A percentile compares a stretch with the other conserved stretches of the same genome.
phyloP scores from a whole-genome alignment of 30 jellyfish, hydroid and myxozoan species.

The Hydractinia symbiolongicarpus region DNA sequence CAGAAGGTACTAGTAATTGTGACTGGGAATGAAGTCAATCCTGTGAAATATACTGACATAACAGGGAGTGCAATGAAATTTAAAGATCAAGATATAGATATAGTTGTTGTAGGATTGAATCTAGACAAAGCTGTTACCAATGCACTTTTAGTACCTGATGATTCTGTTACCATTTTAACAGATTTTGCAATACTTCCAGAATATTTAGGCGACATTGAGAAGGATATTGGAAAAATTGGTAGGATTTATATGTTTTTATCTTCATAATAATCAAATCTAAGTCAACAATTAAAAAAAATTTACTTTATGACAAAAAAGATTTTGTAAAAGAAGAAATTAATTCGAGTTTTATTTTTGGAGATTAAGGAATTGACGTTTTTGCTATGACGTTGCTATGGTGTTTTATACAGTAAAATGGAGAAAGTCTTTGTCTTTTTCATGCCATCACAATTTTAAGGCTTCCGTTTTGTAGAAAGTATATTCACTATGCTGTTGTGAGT shows the following conservation, averaged over 20 bases:
- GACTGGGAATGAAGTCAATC: conserved; percentile 49
- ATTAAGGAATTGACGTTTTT: no score
- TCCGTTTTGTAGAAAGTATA: no score
- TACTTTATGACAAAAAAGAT: no score
- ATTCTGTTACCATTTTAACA: neutral
- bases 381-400: no score
- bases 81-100: conserved; percentile 39
- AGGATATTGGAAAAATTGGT: neutral
- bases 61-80: conserved; percentile 34
- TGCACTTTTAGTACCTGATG: neutral
- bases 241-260: neutral
- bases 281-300: no score
- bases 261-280: no score
- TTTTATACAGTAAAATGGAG: no score
- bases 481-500: no score
- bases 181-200: neutral
- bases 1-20: conserved; percentile 42
- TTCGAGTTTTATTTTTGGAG: no score
- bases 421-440: no score
- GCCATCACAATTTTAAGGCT: no score
- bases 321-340: no score
- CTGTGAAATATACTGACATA: conserved; percentile 31
- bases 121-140: conserved; percentile 20
- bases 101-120: conserved; percentile 50
- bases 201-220: conserved; percentile 5